Evolutionary conservation across 2,113 vertebrate genomes (phyloP).

Genomic region (Jacana jacana): DNA sequence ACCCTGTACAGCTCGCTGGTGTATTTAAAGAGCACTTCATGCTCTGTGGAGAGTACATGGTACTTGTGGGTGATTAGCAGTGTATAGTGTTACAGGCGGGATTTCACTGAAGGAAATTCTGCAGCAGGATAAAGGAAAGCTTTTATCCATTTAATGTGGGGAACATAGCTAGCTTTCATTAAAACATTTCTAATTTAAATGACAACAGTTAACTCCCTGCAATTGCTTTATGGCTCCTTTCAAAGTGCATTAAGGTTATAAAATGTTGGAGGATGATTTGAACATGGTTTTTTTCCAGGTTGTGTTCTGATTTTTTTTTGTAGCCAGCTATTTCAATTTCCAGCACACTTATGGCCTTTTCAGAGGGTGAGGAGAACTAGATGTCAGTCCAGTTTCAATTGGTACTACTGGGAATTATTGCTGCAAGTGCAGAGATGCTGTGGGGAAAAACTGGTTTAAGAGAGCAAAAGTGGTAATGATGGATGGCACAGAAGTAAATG

Average conservation of each 20-base stretch:
- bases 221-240: background rate
- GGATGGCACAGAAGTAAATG: background rate
- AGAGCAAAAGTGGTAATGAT: background rate
- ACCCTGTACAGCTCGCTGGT: background rate
- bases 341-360: background rate
- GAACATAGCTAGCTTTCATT: background rate
- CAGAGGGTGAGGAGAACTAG: background rate
- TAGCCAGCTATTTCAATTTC: background rate
- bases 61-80: background rate
- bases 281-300: background rate
- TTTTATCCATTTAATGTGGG: background rate
- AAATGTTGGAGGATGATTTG: background rate
- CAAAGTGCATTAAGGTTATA: background rate
- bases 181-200: background rate
- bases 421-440: background rate
- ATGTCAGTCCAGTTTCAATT: background rate
- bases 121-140: background rate
- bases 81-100: background rate
- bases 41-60: background rate
- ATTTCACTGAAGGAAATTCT: slow-evolving; percentile 10
- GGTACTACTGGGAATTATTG: background rate
- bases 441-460: background rate
- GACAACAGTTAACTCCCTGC: background rate
- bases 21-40: slow-evolving; percentile 9
- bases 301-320: background rate